Conservation (phyloP, 1,140 invertebrate genomes). For the Atta colombica region DNA sequence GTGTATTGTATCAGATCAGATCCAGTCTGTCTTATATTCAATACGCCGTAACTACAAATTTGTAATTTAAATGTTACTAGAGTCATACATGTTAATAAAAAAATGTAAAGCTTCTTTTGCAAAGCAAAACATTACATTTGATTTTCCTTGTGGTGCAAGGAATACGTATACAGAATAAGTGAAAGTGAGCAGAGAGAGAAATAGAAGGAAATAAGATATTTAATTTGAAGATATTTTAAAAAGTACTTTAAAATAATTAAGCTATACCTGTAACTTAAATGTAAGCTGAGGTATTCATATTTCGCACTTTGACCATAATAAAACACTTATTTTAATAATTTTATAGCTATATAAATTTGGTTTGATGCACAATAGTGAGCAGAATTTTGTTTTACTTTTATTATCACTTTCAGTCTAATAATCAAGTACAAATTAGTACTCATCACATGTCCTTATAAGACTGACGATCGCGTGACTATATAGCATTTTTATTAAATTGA, state of each 20-base stretch:
- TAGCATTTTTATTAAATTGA: constrained; percentile 47
- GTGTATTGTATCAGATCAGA: not conserved
- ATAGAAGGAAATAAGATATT: not conserved
- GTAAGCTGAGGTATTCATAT: constrained; percentile 71
- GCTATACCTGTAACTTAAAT: constrained; percentile 69
- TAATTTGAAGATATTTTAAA: constrained; percentile 39
- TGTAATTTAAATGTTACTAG: constrained; percentile 15
- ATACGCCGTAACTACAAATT: not conserved
- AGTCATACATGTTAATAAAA: not conserved
- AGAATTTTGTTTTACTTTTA: constrained; percentile 60
- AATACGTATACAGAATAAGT: not conserved
- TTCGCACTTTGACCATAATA: constrained; percentile 62
- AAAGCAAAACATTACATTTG: constrained; percentile 26
- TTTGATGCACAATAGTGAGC: constrained; percentile 45
- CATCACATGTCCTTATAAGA: constrained; percentile 35
- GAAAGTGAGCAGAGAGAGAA: constrained; percentile 15
- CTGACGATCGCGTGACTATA: constrained; percentile 53
- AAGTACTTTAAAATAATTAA: constrained; percentile 59
- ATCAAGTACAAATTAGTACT: constrained; percentile 63
- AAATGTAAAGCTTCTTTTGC: not conserved
- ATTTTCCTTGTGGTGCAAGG: not conserved
- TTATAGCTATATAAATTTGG: constrained; percentile 66
- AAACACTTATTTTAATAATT: constrained; percentile 57
- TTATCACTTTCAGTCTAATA: constrained; percentile 61
- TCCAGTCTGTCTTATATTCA: constrained; percentile 36